phyloP scores from a whole-genome alignment of 2,113 vertebrate genomes.

The Romanogobio albipinnatus region DNA sequence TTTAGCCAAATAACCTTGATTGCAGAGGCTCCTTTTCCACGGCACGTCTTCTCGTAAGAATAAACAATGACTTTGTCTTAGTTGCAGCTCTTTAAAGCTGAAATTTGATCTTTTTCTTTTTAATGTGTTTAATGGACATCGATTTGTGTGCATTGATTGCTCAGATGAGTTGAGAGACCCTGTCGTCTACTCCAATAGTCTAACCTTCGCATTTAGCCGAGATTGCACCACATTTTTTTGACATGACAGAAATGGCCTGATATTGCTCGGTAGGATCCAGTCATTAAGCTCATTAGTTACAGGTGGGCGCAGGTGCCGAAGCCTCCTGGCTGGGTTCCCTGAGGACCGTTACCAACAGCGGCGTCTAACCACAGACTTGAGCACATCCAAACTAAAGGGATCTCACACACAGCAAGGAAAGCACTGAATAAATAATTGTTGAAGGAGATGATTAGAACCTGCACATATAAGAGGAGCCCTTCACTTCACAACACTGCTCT shows the following conservation, averaged over 20 bases:
- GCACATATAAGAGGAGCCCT: not conserved
- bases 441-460: conserved; percentile 14
- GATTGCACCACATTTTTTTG: not conserved
- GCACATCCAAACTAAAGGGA: not conserved
- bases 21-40: conserved; percentile 58
- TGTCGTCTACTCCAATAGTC: not conserved
- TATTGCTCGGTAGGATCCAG: conserved; percentile 3
- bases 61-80: conserved; percentile 21
- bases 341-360: conserved; percentile 30
- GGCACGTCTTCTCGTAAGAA: conserved; percentile 31
- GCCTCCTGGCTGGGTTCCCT: conserved; percentile 15
- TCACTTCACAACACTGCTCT: not conserved
- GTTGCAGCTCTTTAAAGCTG: conserved; percentile 27
- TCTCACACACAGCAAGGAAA: not conserved
- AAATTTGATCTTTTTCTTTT: conserved; percentile 2
- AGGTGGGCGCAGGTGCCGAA: conserved; percentile 44
- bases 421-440: conserved; percentile 6
- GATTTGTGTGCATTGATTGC: conserved; percentile 34
- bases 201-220: not conserved
- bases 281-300: conserved; percentile 38
- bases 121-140: conserved; percentile 41
- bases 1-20: conserved; percentile 74
- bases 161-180: conserved; percentile 18
- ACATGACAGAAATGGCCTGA: not conserved
- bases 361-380: conserved; percentile 38